phyloP scores from a whole-genome alignment of 2,888 invertebrate species.

The Saturnia pavonia region DNA sequence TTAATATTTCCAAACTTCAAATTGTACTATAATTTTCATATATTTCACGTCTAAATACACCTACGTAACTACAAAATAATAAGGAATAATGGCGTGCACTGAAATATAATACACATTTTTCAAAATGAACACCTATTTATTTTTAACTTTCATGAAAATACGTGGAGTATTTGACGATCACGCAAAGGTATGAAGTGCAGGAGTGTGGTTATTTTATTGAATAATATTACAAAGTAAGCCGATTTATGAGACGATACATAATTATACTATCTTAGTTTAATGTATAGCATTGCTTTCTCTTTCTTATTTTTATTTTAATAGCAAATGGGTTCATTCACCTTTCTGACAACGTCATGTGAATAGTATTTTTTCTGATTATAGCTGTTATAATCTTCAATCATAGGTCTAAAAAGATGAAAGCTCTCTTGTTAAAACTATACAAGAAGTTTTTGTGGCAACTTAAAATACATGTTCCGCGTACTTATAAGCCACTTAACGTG shows the following conservation, averaged over 20 bases:
- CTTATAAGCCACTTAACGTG: too few species aligned
- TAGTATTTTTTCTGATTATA: too few species aligned
- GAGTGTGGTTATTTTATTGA: neutral
- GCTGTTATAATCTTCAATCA: too few species aligned
- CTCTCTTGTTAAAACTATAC: too few species aligned
- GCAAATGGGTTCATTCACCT: too few species aligned
- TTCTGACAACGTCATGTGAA: too few species aligned
- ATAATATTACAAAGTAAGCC: neutral
- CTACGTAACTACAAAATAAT: slow-evolving; percentile 73
- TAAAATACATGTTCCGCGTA: too few species aligned
- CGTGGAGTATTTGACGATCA: slow-evolving; percentile 51
- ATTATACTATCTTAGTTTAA: neutral
- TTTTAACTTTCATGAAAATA: slow-evolving; percentile 62
- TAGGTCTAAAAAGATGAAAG: too few species aligned
- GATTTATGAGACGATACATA: neutral
- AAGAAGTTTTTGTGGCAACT: too few species aligned
- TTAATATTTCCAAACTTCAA: neutral
- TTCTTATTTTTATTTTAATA: too few species aligned
- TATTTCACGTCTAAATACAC: slow-evolving; percentile 66
- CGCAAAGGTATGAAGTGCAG: slow-evolving; percentile 32
- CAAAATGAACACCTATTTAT: slow-evolving; percentile 62
- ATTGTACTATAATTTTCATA: slow-evolving; percentile 44
- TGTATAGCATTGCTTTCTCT: too few species aligned
- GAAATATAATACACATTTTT: slow-evolving; percentile 63
- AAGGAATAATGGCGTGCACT: slow-evolving; percentile 70